Conservation (phyloP, 2,113 vertebrate genomes). For the Acrocephalus arundinaceus region DNA sequence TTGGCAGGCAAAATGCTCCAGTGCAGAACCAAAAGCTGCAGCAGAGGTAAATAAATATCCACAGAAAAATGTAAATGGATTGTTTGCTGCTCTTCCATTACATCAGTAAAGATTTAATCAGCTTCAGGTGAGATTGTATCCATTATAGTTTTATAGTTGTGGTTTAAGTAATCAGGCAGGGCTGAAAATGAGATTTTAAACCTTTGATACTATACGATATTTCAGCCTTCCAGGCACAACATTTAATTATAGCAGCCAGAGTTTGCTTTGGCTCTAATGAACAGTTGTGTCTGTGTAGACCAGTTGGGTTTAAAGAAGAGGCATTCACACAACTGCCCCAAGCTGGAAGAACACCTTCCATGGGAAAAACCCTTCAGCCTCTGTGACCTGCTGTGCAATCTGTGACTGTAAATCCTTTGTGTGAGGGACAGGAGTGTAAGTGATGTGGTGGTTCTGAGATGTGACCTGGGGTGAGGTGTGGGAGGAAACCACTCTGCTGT, state of each 20-base stretch:
- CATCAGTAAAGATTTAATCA: slow-evolving; percentile 10
- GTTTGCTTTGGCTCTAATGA: neutral
- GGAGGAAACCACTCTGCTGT: neutral
- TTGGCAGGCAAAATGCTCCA: neutral
- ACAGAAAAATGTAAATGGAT: slow-evolving; percentile 16
- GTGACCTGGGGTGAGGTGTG: neutral
- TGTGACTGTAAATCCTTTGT: neutral
- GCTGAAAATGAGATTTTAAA: slow-evolving; percentile 8
- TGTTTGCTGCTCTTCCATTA: slow-evolving; percentile 24
- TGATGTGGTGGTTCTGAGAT: neutral
- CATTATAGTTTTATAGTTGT: slow-evolving; percentile 15
- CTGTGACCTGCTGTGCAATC: neutral
- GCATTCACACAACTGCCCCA: neutral
- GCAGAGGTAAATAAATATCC: neutral
- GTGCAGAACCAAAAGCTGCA: neutral
- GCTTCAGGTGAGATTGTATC: slow-evolving; percentile 4
- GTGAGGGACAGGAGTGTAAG: neutral
- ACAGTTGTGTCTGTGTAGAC: neutral
- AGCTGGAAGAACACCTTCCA: neutral
- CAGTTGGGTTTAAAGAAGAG: neutral
- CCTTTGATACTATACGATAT: neutral
- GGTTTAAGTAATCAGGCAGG: neutral
- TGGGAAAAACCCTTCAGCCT: neutral
- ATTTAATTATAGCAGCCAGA: neutral
- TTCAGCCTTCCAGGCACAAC: slow-evolving; percentile 20